These are phyloP conservation scores for Notodonta dromedarius DNA, from an alignment of 2,888 invertebrate species.

Conservation along the genomic window DNA sequence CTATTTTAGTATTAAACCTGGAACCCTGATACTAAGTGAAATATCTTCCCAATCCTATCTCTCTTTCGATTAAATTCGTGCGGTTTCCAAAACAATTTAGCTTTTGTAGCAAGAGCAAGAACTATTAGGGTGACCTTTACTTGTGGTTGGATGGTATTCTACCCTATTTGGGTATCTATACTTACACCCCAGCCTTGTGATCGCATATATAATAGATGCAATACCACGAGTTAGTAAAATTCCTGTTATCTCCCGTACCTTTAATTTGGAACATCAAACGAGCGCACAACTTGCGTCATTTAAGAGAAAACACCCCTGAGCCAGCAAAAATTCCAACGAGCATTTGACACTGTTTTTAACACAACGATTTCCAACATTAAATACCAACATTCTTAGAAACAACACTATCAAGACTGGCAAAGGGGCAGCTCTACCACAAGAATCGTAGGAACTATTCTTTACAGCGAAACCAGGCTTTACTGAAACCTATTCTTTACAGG, in stretches of 20 bases:
- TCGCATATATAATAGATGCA: not conserved
- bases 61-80: no score
- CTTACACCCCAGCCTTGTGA: not conserved
- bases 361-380: constrained; percentile 28
- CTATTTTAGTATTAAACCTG: no score
- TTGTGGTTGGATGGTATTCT: not conserved
- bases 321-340: constrained; percentile 45
- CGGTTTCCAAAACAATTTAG: no score
- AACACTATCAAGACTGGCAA: no score
- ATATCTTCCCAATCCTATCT: no score
- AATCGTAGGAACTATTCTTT: no score
- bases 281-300: constrained; percentile 55
- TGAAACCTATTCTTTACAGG: no score
- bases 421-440: no score
- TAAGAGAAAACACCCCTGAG: constrained; percentile 45
- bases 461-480: no score
- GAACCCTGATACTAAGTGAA: no score
- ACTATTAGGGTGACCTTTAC: not conserved
- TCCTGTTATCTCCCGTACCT: constrained; percentile 44
- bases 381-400: no score
- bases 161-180: not conserved
- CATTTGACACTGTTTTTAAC: constrained; percentile 43
- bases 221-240: constrained; percentile 35
- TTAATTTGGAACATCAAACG: constrained; percentile 48
- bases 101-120: no score